Base-by-base conservation (phyloP, 2,797 vertebrate species). In the Lagocephalus sceleratus region DNA sequence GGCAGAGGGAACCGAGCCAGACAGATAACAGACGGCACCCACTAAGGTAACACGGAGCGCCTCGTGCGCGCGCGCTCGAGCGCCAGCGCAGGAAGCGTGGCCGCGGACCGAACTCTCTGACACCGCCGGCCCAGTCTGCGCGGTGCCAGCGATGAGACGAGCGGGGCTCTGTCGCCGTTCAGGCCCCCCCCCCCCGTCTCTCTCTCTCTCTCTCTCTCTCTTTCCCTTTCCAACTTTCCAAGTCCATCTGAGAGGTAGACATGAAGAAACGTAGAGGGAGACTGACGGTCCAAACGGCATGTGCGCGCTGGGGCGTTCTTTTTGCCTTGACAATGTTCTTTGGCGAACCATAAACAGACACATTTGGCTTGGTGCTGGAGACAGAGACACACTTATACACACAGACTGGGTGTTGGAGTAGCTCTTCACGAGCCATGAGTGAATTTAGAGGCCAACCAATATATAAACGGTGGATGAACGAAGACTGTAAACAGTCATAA, bases 121-220 rank as follows among this genome's bases (percentile, higher is more conserved):
- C 87, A 91, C 83, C 70, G 63, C 57, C 20, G 82, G 88, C 79
- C 87, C 76, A 87, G 89, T 79, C 85, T 68, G 32, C n/a, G 65
- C 71, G 83, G 87, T 92, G 89, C 87, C 89, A 84, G 82, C 68
- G 72, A 84, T 81, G 82, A 76, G 57, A 78, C 61, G 82, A 79
- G 72, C 75, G 54, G 49, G 68, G 54, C 70, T 79, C 51, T 52
- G 64, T 81, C 78, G 71, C 56, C 69, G 51, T 66, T 75, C 49
- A 17, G 40, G 17, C n/a, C n/a, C n/a, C n/a, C n/a, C n/a, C n/a
- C n/a, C n/a, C n/a, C n/a, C n/a, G 40, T 11, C 40, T 60, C 51
- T 40, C 7, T 62, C 7, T 5, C 56, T 51, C 41, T 45, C 55
- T 7, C 23, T 58, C 69, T 75, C 67, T 64, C 66, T 55, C 76